Base-by-base conservation (phyloP, 2,888 invertebrate genomes). In the Spialia ferax region DNA sequence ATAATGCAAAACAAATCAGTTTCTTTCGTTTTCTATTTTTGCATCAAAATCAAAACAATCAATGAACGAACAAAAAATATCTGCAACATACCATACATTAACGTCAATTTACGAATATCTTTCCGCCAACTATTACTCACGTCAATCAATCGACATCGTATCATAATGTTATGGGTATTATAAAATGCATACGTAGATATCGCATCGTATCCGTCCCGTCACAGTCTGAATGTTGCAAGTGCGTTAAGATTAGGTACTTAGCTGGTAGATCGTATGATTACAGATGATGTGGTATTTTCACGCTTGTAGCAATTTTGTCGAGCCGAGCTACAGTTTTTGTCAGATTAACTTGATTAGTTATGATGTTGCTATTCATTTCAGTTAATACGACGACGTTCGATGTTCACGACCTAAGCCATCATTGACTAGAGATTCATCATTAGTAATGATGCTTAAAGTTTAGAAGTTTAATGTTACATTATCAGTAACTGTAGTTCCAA, bases 201-300 rank as follows among this genome's bases (percentile, higher is more conserved):
- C 66, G 35, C 55, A 5, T 60, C 60, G 66, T 55, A 52, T 42
- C 54, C 60, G 59, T 66, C 60, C 42, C 59, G 66, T 65, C 57
- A 65, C 48, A 50, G 57, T 65, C 64, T 59, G 52, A 59, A 50
- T 50, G 57, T 6, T 42, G 42, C 26, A 18, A 2, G 6, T 10
- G 57, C 57, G 64, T 56, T n/a, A 57, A 55, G 45, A n/a, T 29
- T 20, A n/a, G n/a, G n/a, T n/a, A 11, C 10, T 35, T 10, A 45
- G 32, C 11, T 11, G 10, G 35, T n/a, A n/a, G 57, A 32, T 18
- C 20, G 8, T 35, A 15, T 52, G 38, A 59, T 65, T 35, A 50
- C 10, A 2, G 59, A 50, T 65, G 57, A 65, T 65, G 26, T 59
- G 50, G 57, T 57, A 38, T 64, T 64, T 65, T 59, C 57, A 65